Percentiles rank a stretch among this genome's conserved stretches.
Conservation (phyloP, 2,113 vertebrate genomes). For the Protobothrops flavoviridis region DNA sequence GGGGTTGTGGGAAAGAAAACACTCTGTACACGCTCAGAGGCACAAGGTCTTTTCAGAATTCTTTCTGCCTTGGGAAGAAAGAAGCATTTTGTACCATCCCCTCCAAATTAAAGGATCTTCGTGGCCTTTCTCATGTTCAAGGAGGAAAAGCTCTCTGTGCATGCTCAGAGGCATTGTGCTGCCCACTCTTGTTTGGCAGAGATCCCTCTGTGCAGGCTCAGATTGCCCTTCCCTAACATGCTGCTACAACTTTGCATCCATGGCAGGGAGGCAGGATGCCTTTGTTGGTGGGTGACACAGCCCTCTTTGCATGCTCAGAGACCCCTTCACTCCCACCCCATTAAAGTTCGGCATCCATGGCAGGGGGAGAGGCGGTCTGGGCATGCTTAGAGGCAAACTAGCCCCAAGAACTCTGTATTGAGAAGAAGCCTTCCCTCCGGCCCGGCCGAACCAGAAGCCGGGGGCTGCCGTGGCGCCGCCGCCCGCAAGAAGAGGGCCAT, state of each 20-base stretch:
- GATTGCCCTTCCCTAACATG: too few relatives aligned
- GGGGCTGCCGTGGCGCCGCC: too few relatives aligned
- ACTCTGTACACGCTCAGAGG: not conserved
- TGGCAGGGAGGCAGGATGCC: not conserved
- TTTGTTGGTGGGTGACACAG: not conserved
- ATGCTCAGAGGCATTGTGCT: not conserved
- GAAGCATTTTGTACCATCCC: too few relatives aligned
- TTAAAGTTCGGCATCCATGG: not conserved
- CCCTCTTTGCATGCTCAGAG: not conserved
- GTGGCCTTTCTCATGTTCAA: not conserved
- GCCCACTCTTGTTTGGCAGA: not conserved
- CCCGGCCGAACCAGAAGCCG: not conserved
- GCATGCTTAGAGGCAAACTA: not conserved
- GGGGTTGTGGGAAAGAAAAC: too few relatives aligned
- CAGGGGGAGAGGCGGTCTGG: not conserved
- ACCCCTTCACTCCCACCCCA: not conserved
- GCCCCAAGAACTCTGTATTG: not conserved
- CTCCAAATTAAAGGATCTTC: not conserved
- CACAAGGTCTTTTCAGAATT: not conserved
- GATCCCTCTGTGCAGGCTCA: not conserved
- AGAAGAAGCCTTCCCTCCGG: not conserved
- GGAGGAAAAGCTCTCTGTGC: not conserved
- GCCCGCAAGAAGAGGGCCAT: rapidly evolving
- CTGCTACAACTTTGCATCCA: not conserved
- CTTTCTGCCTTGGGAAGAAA: not conserved